phyloP scores from a whole-genome alignment of 1,140 invertebrate species.

The Brachionus rotundiformis region DNA sequence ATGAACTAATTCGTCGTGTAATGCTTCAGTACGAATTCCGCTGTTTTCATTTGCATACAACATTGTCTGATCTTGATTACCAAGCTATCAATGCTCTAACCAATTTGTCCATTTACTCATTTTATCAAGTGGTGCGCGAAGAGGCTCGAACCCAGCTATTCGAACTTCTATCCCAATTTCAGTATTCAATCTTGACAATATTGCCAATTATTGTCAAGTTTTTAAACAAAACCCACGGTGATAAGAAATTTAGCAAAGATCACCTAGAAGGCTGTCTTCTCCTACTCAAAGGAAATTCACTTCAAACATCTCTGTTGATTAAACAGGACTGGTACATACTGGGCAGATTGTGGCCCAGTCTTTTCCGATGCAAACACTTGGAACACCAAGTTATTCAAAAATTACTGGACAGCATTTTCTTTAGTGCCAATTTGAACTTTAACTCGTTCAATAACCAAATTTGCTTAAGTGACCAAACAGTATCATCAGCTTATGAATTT shows the following conservation, averaged over 20 bases:
- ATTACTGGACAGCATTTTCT: conserved; percentile 70
- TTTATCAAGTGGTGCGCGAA: conserved; percentile 67
- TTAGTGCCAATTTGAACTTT: conserved; percentile 65
- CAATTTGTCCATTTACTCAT: conserved; percentile 45
- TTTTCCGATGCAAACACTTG: conserved; percentile 73
- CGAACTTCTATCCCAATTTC: conserved; percentile 65
- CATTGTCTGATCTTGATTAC: conserved; percentile 70
- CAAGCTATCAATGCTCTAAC: conserved; percentile 71
- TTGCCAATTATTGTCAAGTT: conserved; percentile 70
- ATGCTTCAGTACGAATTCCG: conserved; percentile 45
- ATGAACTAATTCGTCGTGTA: conserved; percentile 8
- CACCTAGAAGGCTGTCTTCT: conserved; percentile 75
- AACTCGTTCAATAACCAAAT: conserved; percentile 65
- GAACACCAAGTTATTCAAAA: conserved; percentile 78
- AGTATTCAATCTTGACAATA: conserved; percentile 69
- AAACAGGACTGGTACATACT: conserved; percentile 77
- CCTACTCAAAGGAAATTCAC: conserved; percentile 72
- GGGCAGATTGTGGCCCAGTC: conserved; percentile 70
- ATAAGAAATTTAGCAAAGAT: conserved; percentile 66
- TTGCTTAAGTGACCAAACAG: conserved; percentile 57
- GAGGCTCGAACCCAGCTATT: conserved; percentile 70
- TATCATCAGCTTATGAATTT: neutral
- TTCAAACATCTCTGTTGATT: conserved; percentile 68
- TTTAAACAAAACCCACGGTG: conserved; percentile 63
- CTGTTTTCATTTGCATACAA: conserved; percentile 36